These are phyloP conservation scores for Dicyrtoma fusca DNA, from an alignment of 2,888 invertebrate genomes.

Conservation along the genomic window DNA sequence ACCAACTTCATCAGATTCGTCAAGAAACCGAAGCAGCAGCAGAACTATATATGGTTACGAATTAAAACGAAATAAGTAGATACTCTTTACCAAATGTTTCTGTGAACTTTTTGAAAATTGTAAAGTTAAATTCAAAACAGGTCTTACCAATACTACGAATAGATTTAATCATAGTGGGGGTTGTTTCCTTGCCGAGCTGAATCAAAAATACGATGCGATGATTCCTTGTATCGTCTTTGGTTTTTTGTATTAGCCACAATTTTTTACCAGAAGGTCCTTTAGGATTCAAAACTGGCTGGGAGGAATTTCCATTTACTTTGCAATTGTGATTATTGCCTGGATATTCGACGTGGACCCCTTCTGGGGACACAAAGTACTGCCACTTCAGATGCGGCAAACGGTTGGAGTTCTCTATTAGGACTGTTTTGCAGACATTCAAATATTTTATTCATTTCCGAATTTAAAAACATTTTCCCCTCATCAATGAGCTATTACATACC, in stretches of 20 bases:
- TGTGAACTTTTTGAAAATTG: background rate
- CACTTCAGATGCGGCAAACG: slow-evolving; percentile 61
- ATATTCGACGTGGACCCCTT: slow-evolving; percentile 62
- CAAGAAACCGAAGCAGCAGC: slow-evolving; percentile 38
- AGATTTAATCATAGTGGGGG: slow-evolving; percentile 33
- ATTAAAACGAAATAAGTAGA: background rate
- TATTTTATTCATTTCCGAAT: background rate
- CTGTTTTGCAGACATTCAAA: slow-evolving; percentile 57
- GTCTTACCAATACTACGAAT: slow-evolving; percentile 41
- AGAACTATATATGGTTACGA: slow-evolving; percentile 31
- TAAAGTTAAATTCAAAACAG: background rate
- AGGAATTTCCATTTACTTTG: slow-evolving; percentile 18
- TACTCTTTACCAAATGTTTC: background rate
- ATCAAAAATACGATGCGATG: slow-evolving; percentile 43
- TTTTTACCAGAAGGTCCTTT: slow-evolving; percentile 41
- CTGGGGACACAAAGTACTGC: slow-evolving; percentile 63
- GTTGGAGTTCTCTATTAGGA: slow-evolving; percentile 61
- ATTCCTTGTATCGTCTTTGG: slow-evolving; percentile 42
- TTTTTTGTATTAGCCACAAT: slow-evolving; percentile 45
- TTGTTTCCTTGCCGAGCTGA: slow-evolving; percentile 37
- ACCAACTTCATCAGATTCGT: slow-evolving; percentile 47
- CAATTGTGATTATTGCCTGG: slow-evolving; percentile 59
- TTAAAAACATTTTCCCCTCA: background rate
- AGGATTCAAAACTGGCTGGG: slow-evolving; percentile 21
- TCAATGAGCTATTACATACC: no score